phyloP scores from a whole-genome alignment of 2,888 invertebrate species.

The Octonoba sinensis region DNA sequence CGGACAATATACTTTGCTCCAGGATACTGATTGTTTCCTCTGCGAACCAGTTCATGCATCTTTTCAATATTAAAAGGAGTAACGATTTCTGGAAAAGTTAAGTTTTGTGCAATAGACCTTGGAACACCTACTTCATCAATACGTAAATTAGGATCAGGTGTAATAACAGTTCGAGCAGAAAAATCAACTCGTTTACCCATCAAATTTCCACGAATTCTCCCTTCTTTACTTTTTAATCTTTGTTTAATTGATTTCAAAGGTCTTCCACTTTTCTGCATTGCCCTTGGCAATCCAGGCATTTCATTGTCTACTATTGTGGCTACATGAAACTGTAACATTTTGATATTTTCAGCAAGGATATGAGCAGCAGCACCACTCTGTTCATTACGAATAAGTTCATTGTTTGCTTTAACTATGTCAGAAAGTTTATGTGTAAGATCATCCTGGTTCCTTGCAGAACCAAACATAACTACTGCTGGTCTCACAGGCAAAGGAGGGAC shows the following conservation, averaged over 20 bases:
- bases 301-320: conserved; percentile 98
- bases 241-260: conserved; percentile 98
- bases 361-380: conserved; percentile 97
- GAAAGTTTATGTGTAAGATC: conserved; percentile 99
- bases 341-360: conserved; percentile 95
- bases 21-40: conserved; percentile 98
- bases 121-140: conserved; percentile 99
- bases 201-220: conserved; percentile 97
- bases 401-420: conserved; percentile 98
- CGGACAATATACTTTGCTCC: conserved; percentile 99
- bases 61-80: conserved; percentile 99
- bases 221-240: conserved; percentile 96
- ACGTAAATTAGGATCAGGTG: conserved; percentile 93
- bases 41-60: conserved; percentile 91
- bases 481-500: conserved; percentile 96
- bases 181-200: conserved; percentile 99
- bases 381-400: conserved; percentile 94
- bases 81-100: conserved; percentile 99
- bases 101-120: conserved; percentile 96
- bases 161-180: conserved; percentile 98
- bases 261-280: conserved; percentile 99
- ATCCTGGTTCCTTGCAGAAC: conserved; percentile 97
- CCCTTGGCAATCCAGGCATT: conserved; percentile 95
- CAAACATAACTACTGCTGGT: conserved; percentile 98
- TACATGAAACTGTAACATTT: conserved; percentile 98